Conservation (phyloP, 2,113 vertebrate genomes). For the Coryphaenoides rupestris region DNA sequence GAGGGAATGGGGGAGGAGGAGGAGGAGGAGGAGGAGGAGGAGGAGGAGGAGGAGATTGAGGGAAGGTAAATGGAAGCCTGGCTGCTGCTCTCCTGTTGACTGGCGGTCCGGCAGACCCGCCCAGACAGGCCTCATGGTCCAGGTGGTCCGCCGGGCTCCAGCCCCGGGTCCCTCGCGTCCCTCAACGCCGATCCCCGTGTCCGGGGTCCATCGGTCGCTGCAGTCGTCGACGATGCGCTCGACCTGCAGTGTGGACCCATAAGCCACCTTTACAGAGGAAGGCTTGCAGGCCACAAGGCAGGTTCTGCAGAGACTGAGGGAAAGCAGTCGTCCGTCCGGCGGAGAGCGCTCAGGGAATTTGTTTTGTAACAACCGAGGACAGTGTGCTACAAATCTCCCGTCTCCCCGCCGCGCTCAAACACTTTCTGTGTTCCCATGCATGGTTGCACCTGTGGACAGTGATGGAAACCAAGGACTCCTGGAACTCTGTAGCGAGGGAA, state of each 20-base stretch:
- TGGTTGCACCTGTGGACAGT: not conserved
- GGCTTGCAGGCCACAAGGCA: no score
- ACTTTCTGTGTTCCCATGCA: not conserved
- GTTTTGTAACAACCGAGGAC: conserved; percentile 4
- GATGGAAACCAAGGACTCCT: not conserved
- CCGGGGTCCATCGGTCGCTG: conserved; percentile 27
- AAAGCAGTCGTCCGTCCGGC: not conserved
- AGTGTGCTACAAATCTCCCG: conserved; percentile 9
- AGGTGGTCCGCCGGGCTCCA: conserved; percentile 2
- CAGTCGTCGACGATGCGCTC: conserved; percentile 20
- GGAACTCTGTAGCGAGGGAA: not conserved
- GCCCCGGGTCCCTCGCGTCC: conserved; percentile 19
- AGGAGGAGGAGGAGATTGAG: conserved; percentile 39
- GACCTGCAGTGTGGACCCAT: not conserved
- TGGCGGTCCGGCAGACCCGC: conserved; percentile 40
- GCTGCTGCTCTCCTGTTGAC: conserved; percentile 45
- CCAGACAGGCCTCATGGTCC: conserved; percentile 38
- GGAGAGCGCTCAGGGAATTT: not conserved
- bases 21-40: conserved; percentile 24
- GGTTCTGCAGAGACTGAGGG: no score
- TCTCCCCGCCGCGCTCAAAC: not conserved
- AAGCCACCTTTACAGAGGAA: no score
- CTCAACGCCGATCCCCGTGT: conserved; percentile 10
- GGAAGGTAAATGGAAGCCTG: conserved; percentile 61
- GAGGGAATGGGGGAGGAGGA: conserved; percentile 28